Evolutionary conservation across 64 coral and sea anemone genomes (phyloP), one percentile per base, ranked within the genome.

Genomic region (Trachythela sp.): DNA sequence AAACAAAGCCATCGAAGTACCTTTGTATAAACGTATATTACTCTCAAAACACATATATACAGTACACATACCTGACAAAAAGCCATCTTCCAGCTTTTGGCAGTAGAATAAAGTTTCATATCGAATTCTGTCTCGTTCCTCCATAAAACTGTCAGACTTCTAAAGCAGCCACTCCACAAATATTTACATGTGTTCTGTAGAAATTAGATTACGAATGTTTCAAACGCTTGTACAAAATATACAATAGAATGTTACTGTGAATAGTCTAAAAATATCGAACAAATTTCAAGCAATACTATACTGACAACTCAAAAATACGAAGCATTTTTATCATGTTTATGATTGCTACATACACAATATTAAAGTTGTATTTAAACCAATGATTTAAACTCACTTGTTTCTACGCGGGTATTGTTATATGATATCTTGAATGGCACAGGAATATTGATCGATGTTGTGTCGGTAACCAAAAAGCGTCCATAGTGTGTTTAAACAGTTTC

Each of bases 81-180:
- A 80, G 26, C 75, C 75, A 39, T 80, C 33, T 18, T 80, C 75
- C 30, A 80, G 20, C 20, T 80, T 80, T 80, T 80, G 75, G 20
- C 32, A 80, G 33, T 80, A 80, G 33, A 36, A 80, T 39, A 80
- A 35, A 13, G 4, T 80, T 80, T 80, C 75, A 39, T 80, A 80
- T 35, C 75, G 4, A 34, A 39, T 80, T 36, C 75, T 35, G 33
- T 80, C 75, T 80, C 37, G 33, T 80, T 80, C 75, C 37, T 80
- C 33, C 75, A 80, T 80, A 80, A 68, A 68, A 3, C 5, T 31
- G 30, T 68, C 59, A 68, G 20, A 31, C 20, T 68, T 14, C 2
- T 8, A 68, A 68, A 14, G 20, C 30, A 22, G 59, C 20, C 42
- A 45, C 56, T 64, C 17, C 20, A 64, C 56, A n/a, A 64, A 64